Evolutionary conservation across 2,888 invertebrate species (phyloP).

Genomic region (Drosophila kokeensis): DNA sequence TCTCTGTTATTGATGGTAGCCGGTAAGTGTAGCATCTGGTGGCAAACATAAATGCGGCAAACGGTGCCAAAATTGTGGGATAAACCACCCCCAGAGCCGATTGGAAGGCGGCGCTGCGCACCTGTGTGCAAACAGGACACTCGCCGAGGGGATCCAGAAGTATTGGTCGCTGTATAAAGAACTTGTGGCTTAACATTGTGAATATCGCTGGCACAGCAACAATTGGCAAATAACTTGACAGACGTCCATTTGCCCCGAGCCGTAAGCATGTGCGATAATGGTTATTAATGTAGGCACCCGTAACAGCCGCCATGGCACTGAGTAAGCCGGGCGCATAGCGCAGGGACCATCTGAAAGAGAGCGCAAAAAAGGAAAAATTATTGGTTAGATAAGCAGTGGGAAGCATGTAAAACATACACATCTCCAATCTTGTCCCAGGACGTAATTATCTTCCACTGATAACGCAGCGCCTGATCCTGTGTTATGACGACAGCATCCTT

Average conservation of each 20-base stretch:
- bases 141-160: conserved; percentile 86
- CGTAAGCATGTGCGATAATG: conserved; percentile 88
- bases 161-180: conserved; percentile 87
- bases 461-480: conserved; percentile 87
- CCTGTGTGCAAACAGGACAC: conserved; percentile 89
- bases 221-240: conserved; percentile 88
- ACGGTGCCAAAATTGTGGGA: conserved; percentile 88
- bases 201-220: conserved; percentile 87
- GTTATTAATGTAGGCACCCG: conserved; percentile 88
- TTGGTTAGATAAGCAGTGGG: conserved; percentile 43
- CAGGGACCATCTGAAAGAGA: conserved; percentile 86
- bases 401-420: conserved; percentile 85
- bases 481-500: conserved; percentile 87
- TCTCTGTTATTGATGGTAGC: conserved; percentile 87
- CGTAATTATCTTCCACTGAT: conserved; percentile 87
- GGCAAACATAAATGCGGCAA: conserved; percentile 88
- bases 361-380: background rate
- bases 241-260: conserved; percentile 87
- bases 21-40: conserved; percentile 88
- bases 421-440: conserved; percentile 88
- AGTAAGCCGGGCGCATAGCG: conserved; percentile 86
- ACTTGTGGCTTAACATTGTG: conserved; percentile 86
- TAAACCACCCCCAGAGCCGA: conserved; percentile 86
- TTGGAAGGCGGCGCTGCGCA: conserved; percentile 87
- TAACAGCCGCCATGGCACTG: conserved; percentile 86